Conservation (phyloP, 1,140 invertebrate species). For the Acromyrmex heyeri region DNA sequence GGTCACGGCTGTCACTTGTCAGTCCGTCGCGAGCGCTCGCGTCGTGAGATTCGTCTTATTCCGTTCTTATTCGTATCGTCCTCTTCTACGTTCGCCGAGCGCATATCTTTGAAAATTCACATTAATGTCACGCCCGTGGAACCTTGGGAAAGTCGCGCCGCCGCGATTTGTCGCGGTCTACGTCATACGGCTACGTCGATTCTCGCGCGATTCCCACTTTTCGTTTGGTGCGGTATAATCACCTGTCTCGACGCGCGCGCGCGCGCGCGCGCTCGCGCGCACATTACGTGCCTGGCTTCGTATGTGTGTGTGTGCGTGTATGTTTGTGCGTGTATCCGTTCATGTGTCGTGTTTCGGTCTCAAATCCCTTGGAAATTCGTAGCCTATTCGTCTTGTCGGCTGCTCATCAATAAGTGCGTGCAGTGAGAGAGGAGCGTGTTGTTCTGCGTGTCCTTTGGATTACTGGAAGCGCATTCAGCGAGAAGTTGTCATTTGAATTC, state of each 20-base stretch:
- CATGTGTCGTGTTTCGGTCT: not conserved
- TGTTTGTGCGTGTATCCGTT: not conserved
- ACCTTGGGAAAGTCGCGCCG: slow-evolving; percentile 49
- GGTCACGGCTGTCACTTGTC: slow-evolving; percentile 78
- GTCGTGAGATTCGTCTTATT: slow-evolving; percentile 31
- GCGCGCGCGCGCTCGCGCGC: not conserved
- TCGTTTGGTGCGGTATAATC: not conserved
- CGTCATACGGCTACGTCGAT: not conserved
- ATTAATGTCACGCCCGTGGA: slow-evolving; percentile 69
- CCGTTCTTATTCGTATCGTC: no score
- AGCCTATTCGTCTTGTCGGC: not conserved
- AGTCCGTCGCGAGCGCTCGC: slow-evolving; percentile 78
- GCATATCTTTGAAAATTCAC: slow-evolving; percentile 21
- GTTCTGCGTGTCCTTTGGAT: slow-evolving; percentile 61
- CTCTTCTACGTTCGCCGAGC: not conserved
- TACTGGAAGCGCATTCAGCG: slow-evolving; percentile 43
- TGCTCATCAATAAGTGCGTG: not conserved
- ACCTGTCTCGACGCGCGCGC: not conserved
- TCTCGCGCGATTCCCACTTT: not conserved
- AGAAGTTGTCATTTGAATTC: slow-evolving; percentile 15
- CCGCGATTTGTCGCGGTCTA: slow-evolving; percentile 62
- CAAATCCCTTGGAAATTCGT: slow-evolving; percentile 1
- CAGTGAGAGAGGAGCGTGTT: slow-evolving; percentile 20
- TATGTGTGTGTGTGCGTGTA: not conserved
- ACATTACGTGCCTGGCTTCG: not conserved